Conservation (phyloP, 1,140 invertebrate species). For the fruit fly (Drosophila melanogaster) region DNA sequence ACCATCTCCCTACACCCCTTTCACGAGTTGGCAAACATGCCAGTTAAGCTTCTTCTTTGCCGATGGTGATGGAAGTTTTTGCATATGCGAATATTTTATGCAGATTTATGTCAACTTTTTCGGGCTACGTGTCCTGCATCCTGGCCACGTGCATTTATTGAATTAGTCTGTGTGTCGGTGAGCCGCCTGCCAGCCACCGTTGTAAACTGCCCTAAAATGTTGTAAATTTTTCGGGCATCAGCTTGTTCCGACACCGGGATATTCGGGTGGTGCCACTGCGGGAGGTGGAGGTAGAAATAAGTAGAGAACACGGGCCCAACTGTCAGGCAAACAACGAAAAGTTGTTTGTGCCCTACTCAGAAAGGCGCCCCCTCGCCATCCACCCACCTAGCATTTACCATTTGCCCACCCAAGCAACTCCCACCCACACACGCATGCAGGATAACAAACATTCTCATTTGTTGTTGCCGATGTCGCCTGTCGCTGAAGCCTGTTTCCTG, state of each 20-base stretch:
- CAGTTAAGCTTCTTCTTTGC: slow-evolving; percentile 55
- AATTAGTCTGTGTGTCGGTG: slow-evolving; percentile 65
- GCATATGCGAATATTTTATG: slow-evolving; percentile 82
- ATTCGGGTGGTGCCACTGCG: background rate
- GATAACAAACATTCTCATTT: slow-evolving; percentile 43
- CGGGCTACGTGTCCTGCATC: slow-evolving; percentile 69
- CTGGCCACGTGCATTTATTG: slow-evolving; percentile 76
- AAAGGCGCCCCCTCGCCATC: slow-evolving; percentile 6
- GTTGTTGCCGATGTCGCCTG: slow-evolving; percentile 61
- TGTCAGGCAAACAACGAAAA: slow-evolving; percentile 62
- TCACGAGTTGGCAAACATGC: slow-evolving; percentile 58
- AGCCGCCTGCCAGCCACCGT: slow-evolving; percentile 44
- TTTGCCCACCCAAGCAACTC: background rate
- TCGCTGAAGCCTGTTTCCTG: slow-evolving; percentile 70
- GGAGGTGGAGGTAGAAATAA: background rate
- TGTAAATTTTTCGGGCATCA: slow-evolving; percentile 72
- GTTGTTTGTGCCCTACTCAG: slow-evolving; percentile 72
- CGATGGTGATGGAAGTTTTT: slow-evolving; percentile 55
- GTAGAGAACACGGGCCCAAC: slow-evolving; percentile 40
- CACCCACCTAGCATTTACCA: background rate
- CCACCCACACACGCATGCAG: slow-evolving; percentile 24
- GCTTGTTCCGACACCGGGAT: slow-evolving; percentile 59
- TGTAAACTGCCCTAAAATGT: slow-evolving; percentile 60
- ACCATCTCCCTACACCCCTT: slow-evolving; percentile 6
- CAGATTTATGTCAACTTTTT: slow-evolving; percentile 81